Evolutionary conservation across 2,797 vertebrate species (phyloP), one percentile per base, ranked within the genome.

Genomic region (Tenualosa thibaudeaui): DNA sequence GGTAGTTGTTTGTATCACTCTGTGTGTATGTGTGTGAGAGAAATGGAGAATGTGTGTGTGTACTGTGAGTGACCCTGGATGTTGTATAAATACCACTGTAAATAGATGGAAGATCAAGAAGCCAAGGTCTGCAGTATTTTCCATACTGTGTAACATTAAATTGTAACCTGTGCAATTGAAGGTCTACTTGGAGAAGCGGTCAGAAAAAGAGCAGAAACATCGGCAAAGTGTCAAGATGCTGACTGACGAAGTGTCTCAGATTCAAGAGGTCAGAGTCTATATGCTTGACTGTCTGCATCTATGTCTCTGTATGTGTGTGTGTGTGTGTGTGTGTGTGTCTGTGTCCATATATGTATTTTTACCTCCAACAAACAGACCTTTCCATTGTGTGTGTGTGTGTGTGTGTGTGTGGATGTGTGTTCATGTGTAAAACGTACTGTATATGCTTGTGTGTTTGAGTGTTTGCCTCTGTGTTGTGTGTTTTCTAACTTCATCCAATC

Each of bases 201-300:
- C 91, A 94, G 85, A 65, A 31, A 65, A 31, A 65, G 92, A 93
- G 0, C 87, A 90, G 85, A 93, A 91, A 49, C 93, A 95, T 0
- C 95, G 94, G 60, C 93, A 94, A 86, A 95, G 89, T 0, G 86
- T 96, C 83, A 95, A 83, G 87, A 97, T 97, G 91, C 93, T 97
- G 87, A 97, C 95, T 4, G 97, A 97, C 1, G 97, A 98, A 92
- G 96, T 96, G 51, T 93, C 96, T 1, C 96, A 98, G 85, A 97
- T 97, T 82, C 97, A 98, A 90, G 97, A 98, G 97, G 98, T 98
- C 53, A 91, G 93, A 90, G 46, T 46, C 46, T 46, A 7, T 46
- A 46, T 46, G 46, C 46, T 81, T 82, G 78, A 46, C 3, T 81
- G 40, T 81, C 37, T 81, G 75, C 46, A 49, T 81, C 5, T 81